Percentiles rank a stretch among this genome's conserved stretches.
phyloP scores from a whole-genome alignment of 92 coral and sea anemone species.

The Phenganax marumi region DNA sequence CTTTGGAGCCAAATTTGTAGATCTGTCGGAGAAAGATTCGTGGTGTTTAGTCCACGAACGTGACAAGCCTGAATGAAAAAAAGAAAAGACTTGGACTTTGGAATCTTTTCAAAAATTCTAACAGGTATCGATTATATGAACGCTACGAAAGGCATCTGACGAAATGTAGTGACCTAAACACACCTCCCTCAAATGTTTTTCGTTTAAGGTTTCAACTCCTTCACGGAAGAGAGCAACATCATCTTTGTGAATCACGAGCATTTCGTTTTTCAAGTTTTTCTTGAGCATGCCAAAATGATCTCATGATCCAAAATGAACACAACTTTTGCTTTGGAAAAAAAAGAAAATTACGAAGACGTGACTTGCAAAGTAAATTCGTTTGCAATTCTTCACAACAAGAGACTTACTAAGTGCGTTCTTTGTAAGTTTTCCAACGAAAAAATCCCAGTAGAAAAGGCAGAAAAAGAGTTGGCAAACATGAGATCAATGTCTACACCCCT shows the following conservation, averaged over 20 bases:
- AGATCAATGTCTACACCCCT: conserved; percentile 65
- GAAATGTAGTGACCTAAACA: background rate
- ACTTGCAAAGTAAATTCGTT: too few relatives aligned
- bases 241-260: conserved; percentile 71
- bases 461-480: conserved; percentile 63
- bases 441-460: conserved; percentile 66
- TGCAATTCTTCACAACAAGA: too few relatives aligned
- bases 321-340: conserved; percentile 69
- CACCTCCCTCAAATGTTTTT: conserved; percentile 73
- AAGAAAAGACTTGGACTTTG: background rate
- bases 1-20: conserved; percentile 77
- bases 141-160: too few relatives aligned
- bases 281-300: conserved; percentile 84
- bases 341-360: conserved; percentile 58
- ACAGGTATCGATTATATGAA: background rate
- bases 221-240: conserved; percentile 86
- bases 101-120: background rate
- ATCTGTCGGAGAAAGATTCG: conserved; percentile 67
- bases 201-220: conserved; percentile 71
- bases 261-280: conserved; percentile 61
- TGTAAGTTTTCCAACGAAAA: conserved; percentile 78
- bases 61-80: conserved; percentile 77
- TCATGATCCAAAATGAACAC: conserved; percentile 78
- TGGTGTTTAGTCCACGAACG: conserved; percentile 83
- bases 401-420: conserved; percentile 77